Percentiles rank a stretch among this genome's conserved stretches.
phyloP scores from a whole-genome alignment of 2,113 vertebrate genomes.

The Neofelis nebulosa region DNA sequence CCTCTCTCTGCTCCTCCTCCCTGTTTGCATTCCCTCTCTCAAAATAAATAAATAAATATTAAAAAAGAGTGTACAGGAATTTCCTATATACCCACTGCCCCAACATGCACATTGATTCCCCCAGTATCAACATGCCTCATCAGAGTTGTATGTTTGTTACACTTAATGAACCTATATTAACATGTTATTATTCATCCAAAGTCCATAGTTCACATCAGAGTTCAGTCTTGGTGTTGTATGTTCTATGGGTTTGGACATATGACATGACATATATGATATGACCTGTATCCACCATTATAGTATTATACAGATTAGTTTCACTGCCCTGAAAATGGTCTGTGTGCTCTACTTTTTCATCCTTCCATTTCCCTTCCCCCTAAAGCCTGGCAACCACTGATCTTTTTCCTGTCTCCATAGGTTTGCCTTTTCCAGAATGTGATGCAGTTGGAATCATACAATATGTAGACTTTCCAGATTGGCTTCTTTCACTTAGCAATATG shows the following conservation, averaged over 20 bases:
- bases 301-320: neutral
- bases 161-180: neutral
- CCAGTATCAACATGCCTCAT: neutral
- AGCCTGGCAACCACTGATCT: neutral
- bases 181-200: neutral
- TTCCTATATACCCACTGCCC: neutral
- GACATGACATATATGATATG: neutral
- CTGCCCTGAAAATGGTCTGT: neutral
- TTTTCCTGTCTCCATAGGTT: neutral
- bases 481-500: neutral
- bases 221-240: neutral
- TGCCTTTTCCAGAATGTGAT: neutral
- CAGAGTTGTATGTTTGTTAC: neutral
- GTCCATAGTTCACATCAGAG: neutral
- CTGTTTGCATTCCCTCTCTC: too few species aligned
- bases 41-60: too few species aligned
- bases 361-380: neutral
- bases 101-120: neutral
- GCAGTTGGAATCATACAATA: neutral
- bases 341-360: neutral
- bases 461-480: neutral
- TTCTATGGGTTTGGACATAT: neutral
- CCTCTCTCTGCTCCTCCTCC: too few species aligned
- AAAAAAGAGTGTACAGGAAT: neutral
- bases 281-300: neutral